These are phyloP conservation scores for Oscarella lobularis DNA, from an alignment of 37 sponge, comb jelly and placozoan genomes.

Conservation along the genomic window DNA sequence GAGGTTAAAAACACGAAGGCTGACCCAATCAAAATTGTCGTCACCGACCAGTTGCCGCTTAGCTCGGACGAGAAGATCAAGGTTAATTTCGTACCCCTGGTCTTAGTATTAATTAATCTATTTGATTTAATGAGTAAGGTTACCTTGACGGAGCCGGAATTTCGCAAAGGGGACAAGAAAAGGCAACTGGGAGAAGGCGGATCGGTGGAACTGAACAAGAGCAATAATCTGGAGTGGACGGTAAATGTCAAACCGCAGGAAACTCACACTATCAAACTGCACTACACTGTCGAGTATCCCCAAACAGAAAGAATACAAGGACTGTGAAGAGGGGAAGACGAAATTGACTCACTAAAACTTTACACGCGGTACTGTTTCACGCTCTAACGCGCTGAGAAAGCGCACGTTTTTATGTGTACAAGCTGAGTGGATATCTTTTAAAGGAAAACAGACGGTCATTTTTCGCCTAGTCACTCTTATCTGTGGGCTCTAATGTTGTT, in stretches of 20 bases:
- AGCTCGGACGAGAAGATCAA: conserved; percentile 73
- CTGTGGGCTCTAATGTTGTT: no score
- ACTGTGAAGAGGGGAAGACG: conserved; percentile 14
- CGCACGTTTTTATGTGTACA: no score
- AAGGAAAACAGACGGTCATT: no score
- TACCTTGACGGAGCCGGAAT: conserved; percentile 34
- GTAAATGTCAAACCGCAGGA: conserved; percentile 42
- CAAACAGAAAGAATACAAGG: conserved; percentile 47
- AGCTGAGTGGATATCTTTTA: no score
- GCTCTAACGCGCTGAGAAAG: no score
- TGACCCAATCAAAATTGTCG: conserved; percentile 44
- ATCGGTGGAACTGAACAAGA: conserved; percentile 45
- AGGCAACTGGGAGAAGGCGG: conserved; percentile 7
- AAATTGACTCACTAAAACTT: no score
- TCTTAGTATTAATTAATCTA: neutral
- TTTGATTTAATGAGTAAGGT: conserved; percentile 20
- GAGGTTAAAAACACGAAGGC: conserved; percentile 47
- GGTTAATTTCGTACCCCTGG: conserved; percentile 17
- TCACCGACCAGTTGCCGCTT: conserved; percentile 65
- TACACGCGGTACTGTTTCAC: no score
- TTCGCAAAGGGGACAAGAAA: conserved; percentile 36
- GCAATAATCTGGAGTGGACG: conserved; percentile 59
- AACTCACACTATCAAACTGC: conserved; percentile 27
- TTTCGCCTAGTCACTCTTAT: no score
- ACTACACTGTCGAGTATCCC: conserved; percentile 79